These are phyloP conservation scores for Promerops cafer DNA, from an alignment of 2,113 vertebrate species.

Conservation along the genomic window DNA sequence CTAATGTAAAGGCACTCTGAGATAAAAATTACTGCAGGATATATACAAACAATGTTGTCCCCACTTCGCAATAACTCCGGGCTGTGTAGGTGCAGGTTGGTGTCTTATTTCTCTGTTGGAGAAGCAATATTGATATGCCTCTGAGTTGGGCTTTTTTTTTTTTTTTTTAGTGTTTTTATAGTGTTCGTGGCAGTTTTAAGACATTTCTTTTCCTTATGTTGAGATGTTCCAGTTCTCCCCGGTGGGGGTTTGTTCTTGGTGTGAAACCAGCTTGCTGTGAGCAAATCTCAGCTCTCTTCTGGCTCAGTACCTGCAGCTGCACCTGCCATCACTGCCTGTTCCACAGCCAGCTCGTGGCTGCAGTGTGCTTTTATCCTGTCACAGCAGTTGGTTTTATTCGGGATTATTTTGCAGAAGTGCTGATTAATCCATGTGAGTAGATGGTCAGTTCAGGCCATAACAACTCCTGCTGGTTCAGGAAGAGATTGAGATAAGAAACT, in stretches of 20 bases:
- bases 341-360: neutral
- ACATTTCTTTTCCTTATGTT: neutral
- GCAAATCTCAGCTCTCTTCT: neutral
- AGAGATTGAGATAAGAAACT: neutral
- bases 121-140: neutral
- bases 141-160: neutral
- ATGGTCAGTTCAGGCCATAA: neutral
- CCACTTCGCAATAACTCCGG: neutral
- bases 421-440: neutral
- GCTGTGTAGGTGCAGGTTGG: fast-evolving
- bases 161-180: neutral
- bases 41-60: neutral
- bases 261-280: neutral
- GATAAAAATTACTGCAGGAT: neutral
- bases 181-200: neutral
- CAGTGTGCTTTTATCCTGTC: neutral
- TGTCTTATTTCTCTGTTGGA: neutral
- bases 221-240: neutral
- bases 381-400: neutral
- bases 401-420: neutral
- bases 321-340: neutral
- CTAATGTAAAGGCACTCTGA: neutral
- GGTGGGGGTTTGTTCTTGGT: neutral
- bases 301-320: neutral
- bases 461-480: neutral